Conservation (phyloP, 1,140 invertebrate species). For the Frieseomelitta varia region DNA sequence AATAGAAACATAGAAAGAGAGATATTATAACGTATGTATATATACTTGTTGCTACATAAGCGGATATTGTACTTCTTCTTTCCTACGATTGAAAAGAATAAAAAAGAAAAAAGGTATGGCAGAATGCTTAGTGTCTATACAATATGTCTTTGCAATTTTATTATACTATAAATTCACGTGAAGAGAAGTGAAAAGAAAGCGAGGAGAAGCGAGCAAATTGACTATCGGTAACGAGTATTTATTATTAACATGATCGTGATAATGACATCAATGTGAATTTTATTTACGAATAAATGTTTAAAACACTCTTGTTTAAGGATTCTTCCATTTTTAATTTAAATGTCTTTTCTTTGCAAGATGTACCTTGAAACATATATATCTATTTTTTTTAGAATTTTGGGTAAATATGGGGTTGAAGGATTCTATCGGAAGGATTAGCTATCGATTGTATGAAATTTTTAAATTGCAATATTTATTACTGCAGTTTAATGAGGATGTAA, state of each 20-base stretch:
- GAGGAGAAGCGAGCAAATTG: constrained; percentile 5
- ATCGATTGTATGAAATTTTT: no score
- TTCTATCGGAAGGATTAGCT: no score
- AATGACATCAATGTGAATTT: constrained; percentile 43
- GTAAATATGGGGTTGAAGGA: no score
- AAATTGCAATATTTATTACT: no score
- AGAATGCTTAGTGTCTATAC: constrained; percentile 44
- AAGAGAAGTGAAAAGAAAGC: not conserved
- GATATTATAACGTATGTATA: not conserved
- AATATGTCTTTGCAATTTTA: constrained; percentile 45
- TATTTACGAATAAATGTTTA: constrained; percentile 60
- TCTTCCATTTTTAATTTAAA: not conserved
- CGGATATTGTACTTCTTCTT: constrained; percentile 32
- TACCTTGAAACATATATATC: not conserved
- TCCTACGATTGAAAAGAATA: constrained; percentile 12
- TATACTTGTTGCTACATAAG: constrained; percentile 28
- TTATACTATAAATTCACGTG: constrained; percentile 36
- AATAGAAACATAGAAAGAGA: constrained; percentile 5
- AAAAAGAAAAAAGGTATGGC: constrained; percentile 4
- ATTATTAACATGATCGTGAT: constrained; percentile 44
- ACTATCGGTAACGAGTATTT: constrained; percentile 40
- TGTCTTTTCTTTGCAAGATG: not conserved
- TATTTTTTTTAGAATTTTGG: not conserved
- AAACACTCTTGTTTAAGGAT: constrained; percentile 28
- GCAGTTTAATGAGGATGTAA: no score